Conservation (phyloP, 1,140 invertebrate species). For the Aethina tumida region DNA sequence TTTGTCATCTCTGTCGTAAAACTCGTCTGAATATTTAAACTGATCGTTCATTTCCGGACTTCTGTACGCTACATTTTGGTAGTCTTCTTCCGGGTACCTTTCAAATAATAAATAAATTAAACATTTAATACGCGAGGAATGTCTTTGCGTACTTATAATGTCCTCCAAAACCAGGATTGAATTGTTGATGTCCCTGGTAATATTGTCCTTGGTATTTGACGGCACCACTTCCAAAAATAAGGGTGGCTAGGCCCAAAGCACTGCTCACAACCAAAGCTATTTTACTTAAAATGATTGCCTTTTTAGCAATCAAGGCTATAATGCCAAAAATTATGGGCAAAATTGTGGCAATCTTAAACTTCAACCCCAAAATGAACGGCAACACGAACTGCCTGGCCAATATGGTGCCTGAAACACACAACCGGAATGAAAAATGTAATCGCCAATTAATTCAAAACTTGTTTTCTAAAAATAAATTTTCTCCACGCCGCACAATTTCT, state of each 20-base stretch:
- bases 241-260: constrained; percentile 47
- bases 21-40: constrained; percentile 14
- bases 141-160: constrained; percentile 12
- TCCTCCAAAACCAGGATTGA: constrained; percentile 21
- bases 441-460: no score
- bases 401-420: constrained; percentile 50
- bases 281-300: constrained; percentile 61
- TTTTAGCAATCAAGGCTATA: constrained; percentile 58
- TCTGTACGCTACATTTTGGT: constrained; percentile 11
- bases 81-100: constrained; percentile 18
- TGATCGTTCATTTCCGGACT: constrained; percentile 15
- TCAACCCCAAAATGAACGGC: constrained; percentile 62
- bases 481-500: neutral
- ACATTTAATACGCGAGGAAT: no score
- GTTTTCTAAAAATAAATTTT: neutral
- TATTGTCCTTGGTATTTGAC: constrained; percentile 5
- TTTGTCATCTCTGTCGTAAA: constrained; percentile 13
- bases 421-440: no score
- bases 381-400: constrained; percentile 55
- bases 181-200: constrained; percentile 7
- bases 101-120: no score
- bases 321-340: constrained; percentile 59
- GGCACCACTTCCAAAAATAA: constrained; percentile 23
- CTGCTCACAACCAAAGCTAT: constrained; percentile 56
- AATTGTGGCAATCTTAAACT: constrained; percentile 62